Percentiles rank a stretch among this genome's conserved stretches.
phyloP scores from a whole-genome alignment of 2,888 invertebrate species.

The Tridacna gigas region DNA sequence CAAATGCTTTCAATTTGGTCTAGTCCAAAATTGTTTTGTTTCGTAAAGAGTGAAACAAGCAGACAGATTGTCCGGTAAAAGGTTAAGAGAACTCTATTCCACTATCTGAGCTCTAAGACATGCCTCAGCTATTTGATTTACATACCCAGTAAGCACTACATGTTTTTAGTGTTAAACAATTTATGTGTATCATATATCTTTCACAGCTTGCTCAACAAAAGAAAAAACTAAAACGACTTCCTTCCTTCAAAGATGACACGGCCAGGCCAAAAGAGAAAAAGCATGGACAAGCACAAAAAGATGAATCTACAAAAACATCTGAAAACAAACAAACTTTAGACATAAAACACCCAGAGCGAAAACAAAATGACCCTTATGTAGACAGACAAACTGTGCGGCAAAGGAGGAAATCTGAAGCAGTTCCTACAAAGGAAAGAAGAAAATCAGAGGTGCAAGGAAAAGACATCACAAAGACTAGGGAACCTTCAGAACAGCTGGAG shows the following conservation, averaged over 20 bases:
- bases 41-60: no score
- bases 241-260: constrained; percentile 18
- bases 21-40: no score
- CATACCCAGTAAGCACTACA: no score
- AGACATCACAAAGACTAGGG: background rate
- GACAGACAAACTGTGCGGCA: background rate
- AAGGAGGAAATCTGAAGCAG: background rate
- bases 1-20: no score
- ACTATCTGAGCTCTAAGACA: no score
- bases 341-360: background rate
- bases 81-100: background rate
- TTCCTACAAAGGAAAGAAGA: background rate
- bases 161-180: no score
- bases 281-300: background rate
- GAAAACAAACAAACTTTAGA: background rate
- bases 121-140: background rate
- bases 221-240: background rate
- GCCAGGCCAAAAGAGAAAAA: constrained; percentile 18
- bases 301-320: background rate
- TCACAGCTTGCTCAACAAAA: background rate
- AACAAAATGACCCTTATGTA: background rate
- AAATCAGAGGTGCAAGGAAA: background rate
- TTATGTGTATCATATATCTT: background rate
- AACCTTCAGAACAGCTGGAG: background rate
- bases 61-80: background rate